Evolutionary conservation across 2,797 vertebrate genomes (phyloP).

Genomic region (Cynopterus sphinx): DNA sequence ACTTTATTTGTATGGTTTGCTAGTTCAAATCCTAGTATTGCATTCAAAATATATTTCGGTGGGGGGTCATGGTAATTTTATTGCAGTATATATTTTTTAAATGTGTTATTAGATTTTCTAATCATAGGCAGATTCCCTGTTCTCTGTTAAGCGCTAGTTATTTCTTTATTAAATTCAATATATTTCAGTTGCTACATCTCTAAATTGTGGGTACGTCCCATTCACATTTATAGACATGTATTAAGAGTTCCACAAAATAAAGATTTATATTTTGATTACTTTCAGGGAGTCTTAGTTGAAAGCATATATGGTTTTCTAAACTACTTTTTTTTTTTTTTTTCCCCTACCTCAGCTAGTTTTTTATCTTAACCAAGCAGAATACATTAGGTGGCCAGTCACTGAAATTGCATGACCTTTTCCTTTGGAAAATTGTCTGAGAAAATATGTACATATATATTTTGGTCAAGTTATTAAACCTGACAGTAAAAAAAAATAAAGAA

Average conservation of each 20-base stretch:
- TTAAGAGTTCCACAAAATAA: constrained; percentile 42
- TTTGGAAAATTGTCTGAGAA: constrained; percentile 64
- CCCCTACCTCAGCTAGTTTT: constrained; percentile 3
- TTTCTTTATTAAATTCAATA: neutral
- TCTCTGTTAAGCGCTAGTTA: neutral
- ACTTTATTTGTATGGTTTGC: neutral
- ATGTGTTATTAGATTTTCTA: constrained; percentile 8
- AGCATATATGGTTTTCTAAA: constrained; percentile 32
- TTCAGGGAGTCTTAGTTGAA: constrained; percentile 28
- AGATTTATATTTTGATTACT: constrained; percentile 38
- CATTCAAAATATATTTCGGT: neutral
- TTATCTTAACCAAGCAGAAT: constrained; percentile 59
- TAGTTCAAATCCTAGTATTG: neutral
- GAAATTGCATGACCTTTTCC: constrained; percentile 71
- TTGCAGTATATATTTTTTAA: constrained; percentile 10
- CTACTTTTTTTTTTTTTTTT: constrained; percentile 41
- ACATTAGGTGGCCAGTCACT: constrained; percentile 14
- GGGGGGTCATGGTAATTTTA: neutral
- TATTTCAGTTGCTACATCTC: neutral
- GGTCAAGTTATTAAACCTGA: constrained; percentile 70
- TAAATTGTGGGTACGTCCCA: neutral
- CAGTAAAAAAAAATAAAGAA: constrained; percentile 31
- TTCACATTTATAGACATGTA: constrained; percentile 15
- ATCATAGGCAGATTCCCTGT: neutral
- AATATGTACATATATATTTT: constrained; percentile 61